These are phyloP conservation scores for Rhagonycha lutea DNA, from an alignment of 2,888 invertebrate genomes.

Conservation along the genomic window DNA sequence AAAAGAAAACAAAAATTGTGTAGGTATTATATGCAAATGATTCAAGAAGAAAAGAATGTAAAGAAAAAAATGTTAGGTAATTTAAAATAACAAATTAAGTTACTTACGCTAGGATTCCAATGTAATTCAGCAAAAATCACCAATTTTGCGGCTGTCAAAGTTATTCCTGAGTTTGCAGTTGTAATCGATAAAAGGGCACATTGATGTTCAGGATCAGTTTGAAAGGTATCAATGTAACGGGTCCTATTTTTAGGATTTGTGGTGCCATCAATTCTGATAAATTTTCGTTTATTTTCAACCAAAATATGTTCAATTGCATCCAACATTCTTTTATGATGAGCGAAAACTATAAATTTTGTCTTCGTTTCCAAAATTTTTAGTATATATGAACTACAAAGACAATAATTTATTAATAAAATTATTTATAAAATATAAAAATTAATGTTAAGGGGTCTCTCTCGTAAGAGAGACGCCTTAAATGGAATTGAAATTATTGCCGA, in stretches of 20 bases:
- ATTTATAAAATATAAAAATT: too few relatives aligned
- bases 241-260: constrained; percentile 75
- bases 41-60: too few relatives aligned
- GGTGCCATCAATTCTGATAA: constrained; percentile 87
- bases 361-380: constrained; percentile 66
- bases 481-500: too few relatives aligned
- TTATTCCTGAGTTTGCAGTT: constrained; percentile 92
- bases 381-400: constrained; percentile 71
- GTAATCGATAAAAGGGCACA: constrained; percentile 89
- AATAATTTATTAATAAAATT: too few relatives aligned
- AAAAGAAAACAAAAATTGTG: too few relatives aligned
- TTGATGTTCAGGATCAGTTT: constrained; percentile 64
- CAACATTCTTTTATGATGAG: constrained; percentile 85
- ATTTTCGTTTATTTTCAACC: constrained; percentile 63
- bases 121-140: constrained; percentile 94
- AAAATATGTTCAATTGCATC: constrained; percentile 74
- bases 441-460: too few relatives aligned
- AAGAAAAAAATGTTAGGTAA: too few relatives aligned
- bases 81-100: too few relatives aligned
- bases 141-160: constrained; percentile 86
- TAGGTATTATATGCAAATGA: too few relatives aligned
- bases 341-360: constrained; percentile 89
- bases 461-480: too few relatives aligned
- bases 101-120: constrained; percentile 93
- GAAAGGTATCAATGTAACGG: constrained; percentile 78